Evolutionary conservation across 2,888 invertebrate species (phyloP), one percentile per base, ranked within the genome.

Genomic region (Diplazon laetatorius): DNA sequence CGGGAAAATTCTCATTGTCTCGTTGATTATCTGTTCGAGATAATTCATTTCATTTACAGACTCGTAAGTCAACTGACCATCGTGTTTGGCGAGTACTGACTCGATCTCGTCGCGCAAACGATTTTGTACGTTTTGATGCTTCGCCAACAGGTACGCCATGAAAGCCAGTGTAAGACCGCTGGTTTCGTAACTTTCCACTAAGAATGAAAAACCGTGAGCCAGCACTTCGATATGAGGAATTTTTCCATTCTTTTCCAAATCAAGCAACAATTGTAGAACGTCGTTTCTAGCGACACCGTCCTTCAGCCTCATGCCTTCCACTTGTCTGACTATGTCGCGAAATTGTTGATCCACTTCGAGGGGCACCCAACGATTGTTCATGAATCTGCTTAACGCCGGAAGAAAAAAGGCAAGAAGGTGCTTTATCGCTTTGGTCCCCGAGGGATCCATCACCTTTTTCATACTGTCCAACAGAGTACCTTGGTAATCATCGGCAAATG

Each of bases 181-280:
- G 1, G 93, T 93, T 84, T 93, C 93, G 80, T 90, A 92, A 1
- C 92, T 92, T 35, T 92, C 93, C 1, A 92, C 81, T 81, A 92
- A 92, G 83, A 93, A 93, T 8, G 92, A 89, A n/a, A 92, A 87
- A 12, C 91, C 90, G 80, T 92, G 92, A 0, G 92, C 87, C 6
- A 90, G 84, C 81, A 91, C 87, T 14, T 83, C 60, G 44, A 87
- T 85, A 4, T 85, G 87, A 55, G 88, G 88, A 8, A 69, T 46
- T 9, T 70, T 46, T 0, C 48, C 60, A 37, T 59, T 65, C 16
- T 16, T 30, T 18, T 55, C n/a, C 5, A 52, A 22, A 14, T 92
- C 90, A 5, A 92, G 88, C 50, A 92, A 76, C 60, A 91, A 81
- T 65, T 92, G 90, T 55, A 93, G 84, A 71, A 92, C 92, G 82